Evolutionary conservation across 92 coral and sea anemone genomes (phyloP), one percentile per base, ranked within the genome.

Genomic region (Hydrozoanthus gracilis): DNA sequence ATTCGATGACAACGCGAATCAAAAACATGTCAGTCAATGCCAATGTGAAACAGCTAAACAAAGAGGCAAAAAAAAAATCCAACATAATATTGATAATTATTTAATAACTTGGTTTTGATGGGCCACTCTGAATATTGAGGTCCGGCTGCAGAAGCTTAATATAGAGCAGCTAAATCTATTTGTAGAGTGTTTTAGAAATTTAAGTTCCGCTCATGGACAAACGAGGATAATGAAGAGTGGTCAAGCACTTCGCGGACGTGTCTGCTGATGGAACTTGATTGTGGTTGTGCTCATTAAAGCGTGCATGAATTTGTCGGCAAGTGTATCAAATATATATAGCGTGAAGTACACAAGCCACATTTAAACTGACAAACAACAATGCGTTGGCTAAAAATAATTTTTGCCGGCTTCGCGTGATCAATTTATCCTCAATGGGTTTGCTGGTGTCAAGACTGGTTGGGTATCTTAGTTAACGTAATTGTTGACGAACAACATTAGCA

Each of bases 401-500:
- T n/a, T 52, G 58, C 58, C 6, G 58, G 58, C 58, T 52, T 52
- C 58, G 11, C 11, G 5, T 52, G 6, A 52, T 52, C 6, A 6
- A 52, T 52, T 52, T 11, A 5, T 52, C 6, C 58, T 11, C 58
- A 52, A 52, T 52, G 58, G 58, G 11, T 67, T 67, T 67, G 3
- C 72, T 67, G 72, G 72, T 67, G 44, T n/a, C n/a, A 67, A 67
- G 72, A 67, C 44, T 67, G 46, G 7, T 67, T 27, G 72, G 44
- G 20, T 67, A 67, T 16, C 72, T 67, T 67, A 67, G 44, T 15
- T 67, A 6, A 67, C 73, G 67, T 67, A 67, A 20, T 67, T 67
- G 72, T 67, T 67, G 72, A 16, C 72, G 72, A 67, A 67, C 72
- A 67, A 67, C 12, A 67, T 16, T 45, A 10, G 72, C 72, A 67